Evolutionary conservation across 2,888 invertebrate species (phyloP).

Genomic region (Lasioglossum morio): DNA sequence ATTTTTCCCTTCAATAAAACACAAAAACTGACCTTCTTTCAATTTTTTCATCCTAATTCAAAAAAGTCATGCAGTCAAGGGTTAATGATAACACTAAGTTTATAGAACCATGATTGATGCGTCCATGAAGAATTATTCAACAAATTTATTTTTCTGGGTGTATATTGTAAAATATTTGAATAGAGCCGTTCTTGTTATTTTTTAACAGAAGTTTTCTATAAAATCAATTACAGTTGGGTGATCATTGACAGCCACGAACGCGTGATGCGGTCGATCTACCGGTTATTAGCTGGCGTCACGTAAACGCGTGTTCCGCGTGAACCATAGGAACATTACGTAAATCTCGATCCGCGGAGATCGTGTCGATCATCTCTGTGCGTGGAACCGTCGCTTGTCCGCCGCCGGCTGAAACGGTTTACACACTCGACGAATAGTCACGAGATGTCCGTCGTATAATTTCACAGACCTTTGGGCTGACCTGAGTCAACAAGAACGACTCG

Average conservation of each 20-base stretch:
- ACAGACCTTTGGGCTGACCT: conserved; percentile 70
- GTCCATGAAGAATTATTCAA: no score
- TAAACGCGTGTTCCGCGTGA: neutral
- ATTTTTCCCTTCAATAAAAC: no score
- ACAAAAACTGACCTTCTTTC: no score
- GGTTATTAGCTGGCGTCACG: neutral
- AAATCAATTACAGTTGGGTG: neutral
- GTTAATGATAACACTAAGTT: no score
- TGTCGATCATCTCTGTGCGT: conserved; percentile 28
- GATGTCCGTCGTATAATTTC: conserved; percentile 69
- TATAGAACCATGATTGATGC: no score
- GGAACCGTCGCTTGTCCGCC: conserved; percentile 53
- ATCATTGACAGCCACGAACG: neutral
- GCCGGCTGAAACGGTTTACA: conserved; percentile 43
- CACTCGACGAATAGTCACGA: conserved; percentile 65
- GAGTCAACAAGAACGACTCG: conserved; percentile 69
- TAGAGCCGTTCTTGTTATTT: no score
- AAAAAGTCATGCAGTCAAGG: no score
- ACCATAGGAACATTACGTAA: conserved; percentile 32
- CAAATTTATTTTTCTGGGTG: no score
- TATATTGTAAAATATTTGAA: no score
- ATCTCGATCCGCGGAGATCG: conserved; percentile 35
- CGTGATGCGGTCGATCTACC: neutral
- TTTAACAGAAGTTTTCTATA: neutral
- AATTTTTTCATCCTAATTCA: no score